phyloP scores from a whole-genome alignment of 2,888 invertebrate genomes.

The Galeopsomyia nigrocyanea region DNA sequence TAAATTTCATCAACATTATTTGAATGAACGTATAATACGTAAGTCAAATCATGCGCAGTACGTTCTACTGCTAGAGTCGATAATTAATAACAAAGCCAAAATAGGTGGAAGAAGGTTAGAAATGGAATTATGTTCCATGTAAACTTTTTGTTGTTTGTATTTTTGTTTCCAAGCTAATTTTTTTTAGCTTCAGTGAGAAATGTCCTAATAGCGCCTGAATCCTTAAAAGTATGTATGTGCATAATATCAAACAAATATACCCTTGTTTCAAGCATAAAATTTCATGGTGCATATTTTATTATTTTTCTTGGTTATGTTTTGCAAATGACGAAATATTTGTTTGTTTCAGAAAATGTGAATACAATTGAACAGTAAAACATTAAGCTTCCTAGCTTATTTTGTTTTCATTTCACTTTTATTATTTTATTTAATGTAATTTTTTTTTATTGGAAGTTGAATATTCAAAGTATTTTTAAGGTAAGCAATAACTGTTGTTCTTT shows the following conservation, averaged over 20 bases:
- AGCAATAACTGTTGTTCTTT: no score
- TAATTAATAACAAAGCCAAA: no score
- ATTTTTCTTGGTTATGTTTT: conserved; percentile 38
- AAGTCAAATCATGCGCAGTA: no score
- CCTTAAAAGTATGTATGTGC: no score
- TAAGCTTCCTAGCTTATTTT: background rate
- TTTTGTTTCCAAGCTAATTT: conserved; percentile 18
- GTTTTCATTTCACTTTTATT: background rate
- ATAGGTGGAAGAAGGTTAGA: conserved; percentile 21
- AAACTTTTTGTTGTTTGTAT: conserved; percentile 26
- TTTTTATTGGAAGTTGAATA: background rate
- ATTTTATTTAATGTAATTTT: conserved; percentile 1
- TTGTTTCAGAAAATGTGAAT: conserved; percentile 30
- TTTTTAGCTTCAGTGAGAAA: conserved; percentile 1
- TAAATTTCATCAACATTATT: no score
- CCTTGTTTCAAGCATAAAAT: no score
- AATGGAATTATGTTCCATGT: conserved; percentile 27
- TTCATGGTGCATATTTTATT: no score
- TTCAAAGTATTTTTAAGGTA: background rate
- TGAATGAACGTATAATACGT: no score
- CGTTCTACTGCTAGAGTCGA: no score
- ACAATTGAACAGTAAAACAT: background rate
- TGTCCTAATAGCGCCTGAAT: no score
- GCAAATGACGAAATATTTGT: conserved; percentile 18
- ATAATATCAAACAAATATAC: no score